phyloP scores from a whole-genome alignment of 2,797 vertebrate genomes.

The Thalassophryne amazonica region DNA sequence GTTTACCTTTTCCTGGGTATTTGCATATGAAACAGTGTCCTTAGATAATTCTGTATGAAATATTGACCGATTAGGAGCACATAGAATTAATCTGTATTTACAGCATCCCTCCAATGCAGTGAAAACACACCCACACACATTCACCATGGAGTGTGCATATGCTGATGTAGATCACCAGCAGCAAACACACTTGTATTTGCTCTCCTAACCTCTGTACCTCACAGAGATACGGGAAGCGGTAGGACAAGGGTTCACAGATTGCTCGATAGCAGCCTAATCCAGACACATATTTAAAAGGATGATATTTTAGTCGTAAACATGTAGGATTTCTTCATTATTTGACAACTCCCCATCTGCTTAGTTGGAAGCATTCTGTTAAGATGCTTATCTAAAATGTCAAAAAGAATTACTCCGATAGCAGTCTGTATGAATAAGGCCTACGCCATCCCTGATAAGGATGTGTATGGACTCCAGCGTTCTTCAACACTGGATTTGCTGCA shows the following conservation, averaged over 20 bases:
- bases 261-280: slow-evolving; percentile 60
- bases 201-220: slow-evolving; percentile 36
- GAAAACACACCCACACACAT: slow-evolving; percentile 4
- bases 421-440: slow-evolving; percentile 67
- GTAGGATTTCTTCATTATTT: slow-evolving; percentile 71
- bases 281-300: slow-evolving; percentile 66
- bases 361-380: slow-evolving; percentile 61
- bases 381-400: slow-evolving; percentile 82
- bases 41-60: slow-evolving; percentile 63
- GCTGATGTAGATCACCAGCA: slow-evolving; percentile 28
- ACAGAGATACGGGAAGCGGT: slow-evolving; percentile 45
- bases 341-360: slow-evolving; percentile 63
- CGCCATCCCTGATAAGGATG: slow-evolving; percentile 66
- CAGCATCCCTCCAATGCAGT: slow-evolving; percentile 35
- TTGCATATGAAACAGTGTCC: slow-evolving; percentile 72
- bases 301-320: slow-evolving; percentile 73
- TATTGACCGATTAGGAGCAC: slow-evolving; percentile 59
- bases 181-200: background rate
- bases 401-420: slow-evolving; percentile 79
- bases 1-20: slow-evolving; percentile 63
- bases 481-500: slow-evolving; percentile 54
- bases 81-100: slow-evolving; percentile 52
- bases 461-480: slow-evolving; percentile 41
- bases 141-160: slow-evolving; percentile 1
- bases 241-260: slow-evolving; percentile 47